phyloP scores from a whole-genome alignment of 2,797 vertebrate genomes.

The Sebastes oblongus region DNA sequence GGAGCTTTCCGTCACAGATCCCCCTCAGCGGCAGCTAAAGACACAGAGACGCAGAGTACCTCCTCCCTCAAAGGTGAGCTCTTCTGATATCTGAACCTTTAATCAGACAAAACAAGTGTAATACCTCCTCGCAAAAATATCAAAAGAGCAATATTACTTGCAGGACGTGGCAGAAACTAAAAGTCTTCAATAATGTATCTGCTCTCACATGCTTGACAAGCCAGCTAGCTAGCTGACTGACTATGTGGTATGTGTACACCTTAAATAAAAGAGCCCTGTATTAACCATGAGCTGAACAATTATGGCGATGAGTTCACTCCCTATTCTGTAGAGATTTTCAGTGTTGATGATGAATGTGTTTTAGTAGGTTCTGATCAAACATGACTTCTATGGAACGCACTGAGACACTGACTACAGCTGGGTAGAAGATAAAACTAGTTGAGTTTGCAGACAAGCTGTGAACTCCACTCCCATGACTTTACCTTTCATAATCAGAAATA shows the following conservation, averaged over 20 bases:
- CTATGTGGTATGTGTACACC: not conserved
- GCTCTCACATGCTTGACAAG: not conserved
- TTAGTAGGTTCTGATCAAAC: slow-evolving; percentile 20
- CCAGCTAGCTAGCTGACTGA: not conserved
- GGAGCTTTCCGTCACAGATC: slow-evolving; percentile 62
- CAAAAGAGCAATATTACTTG: not conserved
- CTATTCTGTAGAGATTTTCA: not conserved
- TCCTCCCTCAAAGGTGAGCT: slow-evolving; percentile 90
- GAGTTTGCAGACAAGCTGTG: no score
- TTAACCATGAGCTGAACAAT: not conserved
- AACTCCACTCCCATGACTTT: not conserved
- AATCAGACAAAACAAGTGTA: not conserved
- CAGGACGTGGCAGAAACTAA: not conserved
- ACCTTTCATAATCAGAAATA: not conserved
- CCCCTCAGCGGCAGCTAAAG: slow-evolving; percentile 87
- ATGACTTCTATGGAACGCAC: not conserved
- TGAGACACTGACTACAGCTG: slow-evolving; percentile 1
- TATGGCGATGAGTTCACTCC: not conserved
- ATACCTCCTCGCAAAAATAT: not conserved
- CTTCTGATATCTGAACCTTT: not conserved
- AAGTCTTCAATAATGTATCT: not conserved
- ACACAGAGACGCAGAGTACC: slow-evolving; percentile 88
- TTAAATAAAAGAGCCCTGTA: not conserved
- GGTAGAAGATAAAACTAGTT: not conserved
- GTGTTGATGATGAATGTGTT: not conserved